Evolutionary conservation across 2,888 invertebrate species (phyloP), one percentile per base, ranked within the genome.

Genomic region (Eupeodes latifasciatus): DNA sequence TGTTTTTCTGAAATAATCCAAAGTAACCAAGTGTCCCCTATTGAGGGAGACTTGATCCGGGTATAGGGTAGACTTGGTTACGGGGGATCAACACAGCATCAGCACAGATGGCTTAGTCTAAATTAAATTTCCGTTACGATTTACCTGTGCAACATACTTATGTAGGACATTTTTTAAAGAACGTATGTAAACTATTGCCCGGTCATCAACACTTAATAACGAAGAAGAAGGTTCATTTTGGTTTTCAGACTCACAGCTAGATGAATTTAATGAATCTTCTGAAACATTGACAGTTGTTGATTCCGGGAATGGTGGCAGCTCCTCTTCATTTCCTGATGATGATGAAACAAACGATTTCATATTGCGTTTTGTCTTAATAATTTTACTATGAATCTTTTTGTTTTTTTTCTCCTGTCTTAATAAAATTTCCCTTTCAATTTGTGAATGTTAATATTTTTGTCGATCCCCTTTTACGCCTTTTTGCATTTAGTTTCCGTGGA

Each of bases 361-460:
- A 55, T 55, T 55, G 16, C 19, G 9, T 55, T 19, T 55, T 19
- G 55, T 9, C 19, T 55, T 55, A 55, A 4, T 55, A 9, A 40
- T 40, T 40, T 40, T 40, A 40, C 1, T 40, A 5, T 40, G 40
- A 9, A 40, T 40, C 40, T 59, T 57, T 51, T 51, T 67, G 4
- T 0, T 67, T 67, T 67, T 67, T 67, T 67, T 51, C n/a, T 49
- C 49, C 14, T 36, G 19, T 36, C 67, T 49, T n/a, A 67, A 34
- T 53, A 67, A 67, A 67, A 67, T 51, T 51, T 67, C 67, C 19
- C 19, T 19, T 51, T 53, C 67, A 40, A 62, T 47, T 72, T 44
- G 62, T 75, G 51, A 62, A 40, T 75, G 36, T 75, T 44, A 75
- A 75, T 53, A 64, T 64, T 61, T 75, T 51, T 51, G 19, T 55